Evolutionary conservation across 2,888 invertebrate genomes (phyloP), one percentile per base, ranked within the genome.

Genomic region (Xestia ashworthii): DNA sequence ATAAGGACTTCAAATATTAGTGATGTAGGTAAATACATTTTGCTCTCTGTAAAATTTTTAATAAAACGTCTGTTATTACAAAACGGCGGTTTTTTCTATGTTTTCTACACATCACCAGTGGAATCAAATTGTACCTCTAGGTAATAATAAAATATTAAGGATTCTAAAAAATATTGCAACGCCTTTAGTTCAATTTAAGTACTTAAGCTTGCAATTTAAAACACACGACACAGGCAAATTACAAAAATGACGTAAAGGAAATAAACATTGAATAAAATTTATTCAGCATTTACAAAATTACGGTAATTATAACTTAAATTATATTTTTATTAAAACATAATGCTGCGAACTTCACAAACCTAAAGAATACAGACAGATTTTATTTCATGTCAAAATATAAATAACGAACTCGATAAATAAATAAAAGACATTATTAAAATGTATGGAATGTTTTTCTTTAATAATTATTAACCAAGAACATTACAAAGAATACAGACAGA

Each of bases 191-290:
- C 1, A 55, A 55, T 55, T 55, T 11, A 55, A n/a, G 11, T 50
- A n/a, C n/a, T n/a, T n/a, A 48, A 11, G 0, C 25, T 25, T 19
- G 9, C 22, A 72, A 44, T 16, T 32, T 32, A 32, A n/a, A 22
- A 46, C 8, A 38, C 22, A 16, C 0, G 2, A 62, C 6, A n/a
- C n/a, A 22, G 46, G 38, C 8, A 41, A 67, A 22, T 19, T 16
- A 22, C n/a, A 5, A 48, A 38, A 83, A 83, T 80, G 9, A 77
- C 9, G 48, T 65, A 77, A 83, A 83, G 53, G n/a, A 80, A 75
- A 60, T 68, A 76, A 93, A 93, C 89, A 88, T 88, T 90, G 72
- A 87, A 91, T 90, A 91, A 88, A 88, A 85, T 93, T 93, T 93
- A 93, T 93, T 93, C 75, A 89, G 79, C 71, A 86, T 78, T 80